phyloP scores from a whole-genome alignment of 2,113 vertebrate genomes.

The Aspiorhynchus laticeps region DNA sequence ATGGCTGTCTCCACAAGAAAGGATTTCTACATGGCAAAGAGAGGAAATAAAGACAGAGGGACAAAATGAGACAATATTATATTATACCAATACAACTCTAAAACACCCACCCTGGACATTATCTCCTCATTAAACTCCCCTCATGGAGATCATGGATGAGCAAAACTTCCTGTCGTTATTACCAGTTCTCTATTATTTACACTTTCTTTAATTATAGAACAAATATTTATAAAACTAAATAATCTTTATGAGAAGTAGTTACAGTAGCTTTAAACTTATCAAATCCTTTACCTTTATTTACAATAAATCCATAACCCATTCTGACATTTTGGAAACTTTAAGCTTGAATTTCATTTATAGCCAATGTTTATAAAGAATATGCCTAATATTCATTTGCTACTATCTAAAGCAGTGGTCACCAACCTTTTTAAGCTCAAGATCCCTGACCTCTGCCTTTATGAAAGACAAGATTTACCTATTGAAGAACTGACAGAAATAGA shows the following conservation, averaged over 20 bases:
- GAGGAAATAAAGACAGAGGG: background rate
- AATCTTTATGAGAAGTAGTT: background rate
- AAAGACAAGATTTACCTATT: too few relatives aligned
- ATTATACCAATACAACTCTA: background rate
- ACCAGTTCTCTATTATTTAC: too few relatives aligned
- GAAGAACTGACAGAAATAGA: too few relatives aligned
- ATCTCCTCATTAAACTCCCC: too few relatives aligned
- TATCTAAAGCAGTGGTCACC: background rate
- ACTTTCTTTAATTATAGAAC: background rate
- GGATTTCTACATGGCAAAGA: constrained; percentile 73
- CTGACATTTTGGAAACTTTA: background rate
- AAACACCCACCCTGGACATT: background rate
- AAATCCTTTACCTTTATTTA: background rate
- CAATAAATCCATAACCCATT: background rate
- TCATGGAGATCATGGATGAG: too few relatives aligned
- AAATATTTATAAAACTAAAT: background rate
- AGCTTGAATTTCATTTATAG: background rate
- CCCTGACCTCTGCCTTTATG: too few relatives aligned
- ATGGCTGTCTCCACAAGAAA: constrained; percentile 84
- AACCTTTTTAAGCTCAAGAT: too few relatives aligned
- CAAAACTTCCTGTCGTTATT: too few relatives aligned
- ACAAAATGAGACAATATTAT: background rate
- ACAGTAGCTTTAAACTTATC: background rate
- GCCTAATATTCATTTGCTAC: background rate
- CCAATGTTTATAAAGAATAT: background rate